Percentiles rank a stretch among this genome's conserved stretches.
Conservation (phyloP, 2,888 invertebrate genomes). For the Diploptera punctata region DNA sequence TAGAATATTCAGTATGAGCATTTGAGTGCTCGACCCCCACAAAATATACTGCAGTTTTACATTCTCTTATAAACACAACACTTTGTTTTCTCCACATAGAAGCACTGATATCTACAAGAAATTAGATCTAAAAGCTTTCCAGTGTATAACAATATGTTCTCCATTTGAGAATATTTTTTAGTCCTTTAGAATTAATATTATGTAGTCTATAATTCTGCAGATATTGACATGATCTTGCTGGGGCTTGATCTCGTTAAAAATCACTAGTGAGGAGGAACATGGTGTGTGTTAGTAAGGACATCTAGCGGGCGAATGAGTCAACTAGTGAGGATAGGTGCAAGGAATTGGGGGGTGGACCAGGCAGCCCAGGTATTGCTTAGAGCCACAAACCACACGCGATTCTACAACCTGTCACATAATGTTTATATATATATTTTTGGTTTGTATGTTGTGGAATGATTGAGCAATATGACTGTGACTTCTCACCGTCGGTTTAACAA, state of each 20-base stretch:
- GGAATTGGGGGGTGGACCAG: constrained; percentile 10
- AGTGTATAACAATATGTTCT: constrained; percentile 39
- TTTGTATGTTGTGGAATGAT: constrained; percentile 33
- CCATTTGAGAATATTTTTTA: constrained; percentile 31
- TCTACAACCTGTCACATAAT: constrained; percentile 21
- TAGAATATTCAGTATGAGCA: constrained; percentile 44
- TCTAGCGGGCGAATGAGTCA: background rate
- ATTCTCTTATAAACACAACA: constrained; percentile 38
- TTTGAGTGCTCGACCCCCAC: constrained; percentile 35
- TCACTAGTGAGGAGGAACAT: background rate
- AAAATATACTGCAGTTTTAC: constrained; percentile 41
- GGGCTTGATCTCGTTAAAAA: constrained; percentile 11
- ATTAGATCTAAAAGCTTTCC: constrained; percentile 36
- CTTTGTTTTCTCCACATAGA: constrained; percentile 37
- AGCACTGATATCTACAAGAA: constrained; percentile 40
- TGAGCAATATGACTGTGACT: constrained; percentile 40
- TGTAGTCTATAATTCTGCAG: constrained; percentile 35
- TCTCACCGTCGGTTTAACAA: constrained; percentile 34
- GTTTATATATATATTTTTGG: constrained; percentile 21
- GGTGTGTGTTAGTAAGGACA: constrained; percentile 16
- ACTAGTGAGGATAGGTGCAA: background rate
- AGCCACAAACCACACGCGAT: constrained; percentile 32
- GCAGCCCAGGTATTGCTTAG: constrained; percentile 36
- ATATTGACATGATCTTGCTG: constrained; percentile 29
- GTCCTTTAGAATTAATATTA: constrained; percentile 39